Conservation (phyloP, 2,113 vertebrate genomes). For the Entomyzon cyanotis region DNA sequence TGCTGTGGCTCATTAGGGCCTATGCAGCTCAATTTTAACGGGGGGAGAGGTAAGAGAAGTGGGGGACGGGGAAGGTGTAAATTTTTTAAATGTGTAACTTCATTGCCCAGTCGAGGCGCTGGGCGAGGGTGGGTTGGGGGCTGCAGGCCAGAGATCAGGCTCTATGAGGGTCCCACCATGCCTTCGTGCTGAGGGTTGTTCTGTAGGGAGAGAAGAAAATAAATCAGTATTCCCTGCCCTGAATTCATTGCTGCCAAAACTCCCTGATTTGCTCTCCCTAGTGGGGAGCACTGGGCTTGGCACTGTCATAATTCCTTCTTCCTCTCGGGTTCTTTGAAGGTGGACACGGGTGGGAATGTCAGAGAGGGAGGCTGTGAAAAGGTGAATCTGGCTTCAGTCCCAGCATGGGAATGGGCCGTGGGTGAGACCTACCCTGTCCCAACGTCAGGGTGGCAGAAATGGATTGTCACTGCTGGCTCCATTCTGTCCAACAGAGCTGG, state of each 20-base stretch:
- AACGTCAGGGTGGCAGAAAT: fast-evolving
- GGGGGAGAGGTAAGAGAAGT: not conserved
- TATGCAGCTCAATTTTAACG: not conserved
- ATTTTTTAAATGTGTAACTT: fast-evolving
- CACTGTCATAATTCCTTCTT: not conserved
- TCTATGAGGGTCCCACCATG: fast-evolving
- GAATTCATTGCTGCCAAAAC: not conserved
- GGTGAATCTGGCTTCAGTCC: fast-evolving
- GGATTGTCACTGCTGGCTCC: not conserved
- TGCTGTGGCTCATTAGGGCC: fast-evolving
- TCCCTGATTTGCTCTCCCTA: not conserved
- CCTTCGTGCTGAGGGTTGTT: not conserved
- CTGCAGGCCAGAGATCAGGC: not conserved
- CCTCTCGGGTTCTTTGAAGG: not conserved
- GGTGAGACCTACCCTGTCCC: not conserved
- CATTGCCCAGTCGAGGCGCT: fast-evolving
- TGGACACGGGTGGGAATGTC: fast-evolving
- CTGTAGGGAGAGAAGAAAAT: not conserved
- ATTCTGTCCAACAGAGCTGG: not conserved
- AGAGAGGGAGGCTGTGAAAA: not conserved
- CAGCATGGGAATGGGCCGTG: fast-evolving
- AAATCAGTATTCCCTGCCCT: not conserved
- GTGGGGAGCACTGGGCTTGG: fast-evolving
- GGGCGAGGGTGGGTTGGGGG: not conserved
- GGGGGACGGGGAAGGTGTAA: fast-evolving